Base-by-base conservation (phyloP, 2,888 invertebrate genomes). In the Heteromurus nitidus region DNA sequence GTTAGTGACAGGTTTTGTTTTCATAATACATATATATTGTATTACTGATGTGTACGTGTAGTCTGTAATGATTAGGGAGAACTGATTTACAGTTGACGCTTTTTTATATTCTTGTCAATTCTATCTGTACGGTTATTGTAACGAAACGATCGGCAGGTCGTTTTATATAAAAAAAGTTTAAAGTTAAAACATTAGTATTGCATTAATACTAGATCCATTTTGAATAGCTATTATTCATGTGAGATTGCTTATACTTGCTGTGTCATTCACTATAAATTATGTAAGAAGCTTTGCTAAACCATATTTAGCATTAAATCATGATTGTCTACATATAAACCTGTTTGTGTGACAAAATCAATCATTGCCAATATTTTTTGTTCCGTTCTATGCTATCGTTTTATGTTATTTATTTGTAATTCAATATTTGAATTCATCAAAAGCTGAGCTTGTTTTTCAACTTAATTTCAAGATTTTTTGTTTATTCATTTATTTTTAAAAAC, bases 31-130 rank as follows among this genome's bases (percentile, higher is more conserved):
- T 65, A 68, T 31, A 50, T 42, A 58, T 28, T 60, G 28, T 50
- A 70, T 55, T 70, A 55, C 31, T 30, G 24, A 28, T 64, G 28
- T 28, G 44, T 74, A 53, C 47, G 67, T 75, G 58, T 44, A 68
- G 30, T 76, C 36, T 24, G 24, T 75, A 60, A 20, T 26, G 28
- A 24, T 69, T 77, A 77, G 77, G 77, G 70, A 77, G 77, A 77
- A 77, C 77, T 77, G 77, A 77, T 77, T 77, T 77, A 77, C 77
- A 77, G 70, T 77, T 77, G 77, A 77, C 77, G 77, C 77, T 77
- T 77, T 77, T 77, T 77, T 77, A 77, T 77, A 77, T 77, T 77
- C 77, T 77, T 77, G 77, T 77, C 77, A 77, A 77, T 69, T 70
- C 77, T 77, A 77, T 77, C 77, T 70, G 62, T 77, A 60, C 24